These are phyloP conservation scores for Noctuana brunneofusca DNA, from an alignment of 2,888 invertebrate genomes.

Conservation along the genomic window DNA sequence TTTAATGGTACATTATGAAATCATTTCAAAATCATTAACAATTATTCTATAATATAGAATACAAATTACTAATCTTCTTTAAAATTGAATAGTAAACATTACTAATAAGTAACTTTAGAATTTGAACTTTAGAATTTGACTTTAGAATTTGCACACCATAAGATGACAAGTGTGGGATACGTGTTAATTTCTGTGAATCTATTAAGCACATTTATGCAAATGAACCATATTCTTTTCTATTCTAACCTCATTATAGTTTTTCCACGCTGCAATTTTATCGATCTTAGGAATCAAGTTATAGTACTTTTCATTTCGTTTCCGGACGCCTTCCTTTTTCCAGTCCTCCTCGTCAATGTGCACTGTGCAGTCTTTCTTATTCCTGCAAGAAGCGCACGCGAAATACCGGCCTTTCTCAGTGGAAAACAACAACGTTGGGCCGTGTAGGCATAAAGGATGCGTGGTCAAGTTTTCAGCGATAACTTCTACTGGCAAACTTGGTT, in stretches of 20 bases:
- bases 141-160: too few species aligned
- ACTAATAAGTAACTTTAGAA: too few species aligned
- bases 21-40: not conserved
- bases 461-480: slow-evolving; percentile 82
- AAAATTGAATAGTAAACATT: too few species aligned
- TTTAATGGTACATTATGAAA: not conserved
- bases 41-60: too few species aligned
- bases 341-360: slow-evolving; percentile 84
- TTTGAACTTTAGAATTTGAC: too few species aligned
- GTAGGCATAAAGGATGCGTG: slow-evolving; percentile 87
- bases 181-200: too few species aligned
- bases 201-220: too few species aligned
- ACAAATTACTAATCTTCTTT: too few species aligned
- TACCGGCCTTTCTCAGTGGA: slow-evolving; percentile 83
- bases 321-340: slow-evolving; percentile 78
- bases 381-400: slow-evolving; percentile 92
- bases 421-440: slow-evolving; percentile 91
- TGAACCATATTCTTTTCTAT: too few species aligned
- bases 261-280: slow-evolving; percentile 79
- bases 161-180: too few species aligned
- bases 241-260: slow-evolving; percentile 75
- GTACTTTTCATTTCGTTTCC: slow-evolving; percentile 72
- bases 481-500: slow-evolving; percentile 66
- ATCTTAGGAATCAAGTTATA: slow-evolving; percentile 72
- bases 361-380: slow-evolving; percentile 89